Conservation (phyloP, 2,888 invertebrate species). For the Thera britannica region DNA sequence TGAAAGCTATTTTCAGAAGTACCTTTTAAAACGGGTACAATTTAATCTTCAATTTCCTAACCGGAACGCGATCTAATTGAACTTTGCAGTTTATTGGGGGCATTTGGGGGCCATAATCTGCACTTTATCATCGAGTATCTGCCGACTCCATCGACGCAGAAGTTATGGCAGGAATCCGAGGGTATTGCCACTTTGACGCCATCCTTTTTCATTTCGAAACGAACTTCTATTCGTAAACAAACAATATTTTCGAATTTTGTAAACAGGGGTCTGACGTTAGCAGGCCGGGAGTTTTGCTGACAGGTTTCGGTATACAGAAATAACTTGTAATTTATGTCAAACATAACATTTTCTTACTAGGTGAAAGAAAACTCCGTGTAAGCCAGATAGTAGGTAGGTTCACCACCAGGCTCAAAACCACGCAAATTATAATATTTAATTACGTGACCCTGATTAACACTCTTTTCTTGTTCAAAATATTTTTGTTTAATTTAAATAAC, state of each 20-base stretch:
- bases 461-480: too few species aligned
- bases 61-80: slow-evolving; percentile 42
- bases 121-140: slow-evolving; percentile 46
- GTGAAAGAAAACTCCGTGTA: background rate
- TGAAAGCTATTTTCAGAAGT: slow-evolving; percentile 11
- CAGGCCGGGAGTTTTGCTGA: slow-evolving; percentile 9
- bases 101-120: slow-evolving; percentile 41
- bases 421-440: too few species aligned
- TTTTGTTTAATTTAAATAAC: too few species aligned
- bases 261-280: slow-evolving; percentile 13
- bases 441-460: too few species aligned
- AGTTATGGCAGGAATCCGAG: slow-evolving; percentile 41
- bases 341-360: background rate
- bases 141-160: slow-evolving; percentile 39
- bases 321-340: slow-evolving; percentile 3
- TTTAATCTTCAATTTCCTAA: slow-evolving; percentile 43
- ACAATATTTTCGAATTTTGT: slow-evolving; percentile 26
- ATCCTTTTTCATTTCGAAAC: slow-evolving; percentile 36
- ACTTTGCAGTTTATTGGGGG: slow-evolving; percentile 45
- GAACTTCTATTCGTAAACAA: slow-evolving; percentile 29
- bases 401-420: too few species aligned
- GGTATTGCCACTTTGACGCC: slow-evolving; percentile 38
- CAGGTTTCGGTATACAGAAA: slow-evolving; percentile 6
- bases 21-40: slow-evolving; percentile 35
- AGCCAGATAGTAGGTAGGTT: background rate